Percentiles rank a stretch among this genome's conserved stretches.
Conservation (phyloP, 2,113 vertebrate genomes). For the Oxygymnocypris stewartii region DNA sequence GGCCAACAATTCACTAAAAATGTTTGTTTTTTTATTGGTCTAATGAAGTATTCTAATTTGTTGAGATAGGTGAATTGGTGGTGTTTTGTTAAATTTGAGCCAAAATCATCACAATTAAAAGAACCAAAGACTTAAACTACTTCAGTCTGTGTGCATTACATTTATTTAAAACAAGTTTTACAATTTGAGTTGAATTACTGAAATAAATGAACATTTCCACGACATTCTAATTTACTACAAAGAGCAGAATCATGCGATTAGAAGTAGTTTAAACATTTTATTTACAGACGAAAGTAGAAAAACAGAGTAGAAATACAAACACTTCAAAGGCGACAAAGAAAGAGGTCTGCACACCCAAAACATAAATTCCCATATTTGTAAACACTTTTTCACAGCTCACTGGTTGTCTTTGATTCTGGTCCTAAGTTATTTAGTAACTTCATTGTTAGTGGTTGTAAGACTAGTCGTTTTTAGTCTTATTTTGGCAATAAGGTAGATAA, state of each 20-base stretch:
- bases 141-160: too few relatives aligned
- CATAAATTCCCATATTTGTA: not conserved
- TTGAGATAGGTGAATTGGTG: too few relatives aligned
- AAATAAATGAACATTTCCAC: too few relatives aligned
- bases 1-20: too few relatives aligned
- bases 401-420: conserved; percentile 3
- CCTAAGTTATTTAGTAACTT: not conserved
- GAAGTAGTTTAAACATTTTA: not conserved
- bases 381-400: not conserved
- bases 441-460: not conserved
- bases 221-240: too few relatives aligned
- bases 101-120: too few relatives aligned
- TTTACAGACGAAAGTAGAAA: conserved; percentile 23
- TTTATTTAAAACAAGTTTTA: too few relatives aligned
- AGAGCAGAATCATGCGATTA: not conserved
- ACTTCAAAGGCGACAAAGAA: not conserved
- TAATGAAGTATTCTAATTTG: too few relatives aligned
- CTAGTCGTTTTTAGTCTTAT: not conserved
- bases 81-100: too few relatives aligned
- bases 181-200: too few relatives aligned
- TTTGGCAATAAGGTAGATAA: not conserved
- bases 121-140: too few relatives aligned
- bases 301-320: conserved; percentile 10
- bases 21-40: too few relatives aligned
- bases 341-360: not conserved